Evolutionary conservation across 2,113 vertebrate species (phyloP), one percentile per base, ranked within the genome.

Genomic region (Syngnathus floridae): DNA sequence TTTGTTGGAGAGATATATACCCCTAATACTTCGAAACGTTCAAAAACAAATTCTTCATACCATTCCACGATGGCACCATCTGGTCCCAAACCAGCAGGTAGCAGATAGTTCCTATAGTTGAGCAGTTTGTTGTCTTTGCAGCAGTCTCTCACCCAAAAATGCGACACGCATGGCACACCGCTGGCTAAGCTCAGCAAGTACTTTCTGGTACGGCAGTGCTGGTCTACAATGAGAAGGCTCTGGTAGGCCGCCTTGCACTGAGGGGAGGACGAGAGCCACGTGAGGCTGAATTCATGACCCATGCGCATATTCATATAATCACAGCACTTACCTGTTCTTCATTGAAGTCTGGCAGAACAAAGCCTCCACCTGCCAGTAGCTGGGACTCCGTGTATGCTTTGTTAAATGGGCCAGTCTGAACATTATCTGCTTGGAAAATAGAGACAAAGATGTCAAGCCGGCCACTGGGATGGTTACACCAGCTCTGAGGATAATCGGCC

Each of bases 111-210:
- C 64, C 91, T 90, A 62, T 95, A 97, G 87, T 95, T 96, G 12
- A 96, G 96, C 69, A 97, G 92, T 87, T 95, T 93, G 85, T 96
- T 95, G 48, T 95, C 93, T 31, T 93, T 93, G 88, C 95, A 98
- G 77, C 95, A 96, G 69, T 99, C 96, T 12, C 93, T 88, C 72
- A 99, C 95, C 97, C 97, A 99, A 57, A 95, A 74, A 56, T 98
- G 92, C 22, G 97, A 99, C 21, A 99, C 95, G 48, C 97, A 97
- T 0, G 96, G 95, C 51, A 98, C 93, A 0, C 96, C 96, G 70
- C 94, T 93, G 74, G 95, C 95, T 90, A 99, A 82, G 81, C 96
- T 97, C 88, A 96, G 88, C 84, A 98, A 86, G 83, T 97, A 99
- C 68, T 95, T 95, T 85, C 91, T 92, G 58, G 93, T 97, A 14